Base-by-base conservation (phyloP, 2,113 vertebrate species). In the Salvelinus alpinus region DNA sequence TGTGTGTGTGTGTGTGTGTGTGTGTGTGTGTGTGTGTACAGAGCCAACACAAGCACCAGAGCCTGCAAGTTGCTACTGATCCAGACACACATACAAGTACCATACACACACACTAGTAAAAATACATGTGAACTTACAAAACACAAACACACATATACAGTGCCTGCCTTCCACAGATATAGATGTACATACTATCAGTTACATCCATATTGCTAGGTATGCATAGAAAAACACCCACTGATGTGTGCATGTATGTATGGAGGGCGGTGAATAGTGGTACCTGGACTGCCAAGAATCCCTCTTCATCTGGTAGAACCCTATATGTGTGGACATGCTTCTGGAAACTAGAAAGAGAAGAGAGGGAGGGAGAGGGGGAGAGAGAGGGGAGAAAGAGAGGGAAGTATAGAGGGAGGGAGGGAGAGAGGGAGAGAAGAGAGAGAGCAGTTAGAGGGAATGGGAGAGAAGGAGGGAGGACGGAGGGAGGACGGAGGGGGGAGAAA, bases 291-390 rank as follows among this genome's bases (percentile, higher is more conserved):
- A 99, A 89, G 82, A 95, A 97, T 72, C 95, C 96, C 62, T 99
- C 97, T 13, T 97, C 97, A 7, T 99, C 97, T 0, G 96, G 97
- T 71, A 99, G 93, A 84, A 99, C 97, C 68, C 97, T 94, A 88
- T 99, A 98, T 0, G 97, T 99, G 85, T 99, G 97, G 29, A 99
- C 97, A 1, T 99, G 97, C 75, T 98, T 98, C 94, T 99, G 97
- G 88, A 94, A 99, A 83, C 97, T 99, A 89, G 11, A 44, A 78
- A 5, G 80, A 65, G 71, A 38, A 85, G 29, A 86, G 24, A 62
- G 9, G 64, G 6, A 31, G 12, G n/a, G 5, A 54, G 13, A 66
- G 20, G 54, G 25, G 68, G 11, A 20, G n/a, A 16, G n/a, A 14
- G 54, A 64, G 77, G 51, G 66, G 6, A 24, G 24, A 24, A 24